Percentiles rank a stretch among this genome's conserved stretches.
Conservation (phyloP, 2,113 vertebrate species). For the Antigone vipio region DNA sequence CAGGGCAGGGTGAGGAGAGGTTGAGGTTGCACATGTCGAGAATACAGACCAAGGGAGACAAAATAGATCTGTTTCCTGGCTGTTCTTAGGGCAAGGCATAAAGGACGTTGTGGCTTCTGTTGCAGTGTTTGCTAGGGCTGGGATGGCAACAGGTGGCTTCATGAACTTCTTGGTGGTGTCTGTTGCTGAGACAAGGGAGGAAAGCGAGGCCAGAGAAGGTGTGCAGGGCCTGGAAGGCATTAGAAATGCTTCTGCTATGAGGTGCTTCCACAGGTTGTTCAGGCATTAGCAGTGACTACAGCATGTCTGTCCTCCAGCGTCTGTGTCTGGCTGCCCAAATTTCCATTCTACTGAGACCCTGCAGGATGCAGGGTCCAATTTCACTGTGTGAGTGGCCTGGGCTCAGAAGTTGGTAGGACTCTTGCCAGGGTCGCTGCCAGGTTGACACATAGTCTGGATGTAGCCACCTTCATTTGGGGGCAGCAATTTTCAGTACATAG, state of each 20-base stretch:
- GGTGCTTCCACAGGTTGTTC: not conserved
- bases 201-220: not conserved
- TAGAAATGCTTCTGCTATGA: not conserved
- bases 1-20: not conserved
- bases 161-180: not conserved
- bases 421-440: not conserved
- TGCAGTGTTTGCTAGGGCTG: not conserved
- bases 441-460: not conserved
- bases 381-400: not conserved
- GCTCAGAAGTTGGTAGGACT: not conserved
- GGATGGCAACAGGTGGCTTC: not conserved
- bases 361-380: not conserved
- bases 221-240: not conserved
- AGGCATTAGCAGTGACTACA: accelerated
- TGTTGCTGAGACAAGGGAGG: not conserved
- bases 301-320: not conserved
- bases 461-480: not conserved
- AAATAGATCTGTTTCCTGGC: not conserved
- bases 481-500: not conserved
- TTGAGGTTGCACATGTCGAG: not conserved
- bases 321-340: not conserved
- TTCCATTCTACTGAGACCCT: not conserved
- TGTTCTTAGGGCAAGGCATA: not conserved
- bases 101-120: not conserved
- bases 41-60: not conserved